Evolutionary conservation across 2,113 vertebrate species (phyloP), one percentile per base, ranked within the genome.

Genomic region (Charina bottae): DNA sequence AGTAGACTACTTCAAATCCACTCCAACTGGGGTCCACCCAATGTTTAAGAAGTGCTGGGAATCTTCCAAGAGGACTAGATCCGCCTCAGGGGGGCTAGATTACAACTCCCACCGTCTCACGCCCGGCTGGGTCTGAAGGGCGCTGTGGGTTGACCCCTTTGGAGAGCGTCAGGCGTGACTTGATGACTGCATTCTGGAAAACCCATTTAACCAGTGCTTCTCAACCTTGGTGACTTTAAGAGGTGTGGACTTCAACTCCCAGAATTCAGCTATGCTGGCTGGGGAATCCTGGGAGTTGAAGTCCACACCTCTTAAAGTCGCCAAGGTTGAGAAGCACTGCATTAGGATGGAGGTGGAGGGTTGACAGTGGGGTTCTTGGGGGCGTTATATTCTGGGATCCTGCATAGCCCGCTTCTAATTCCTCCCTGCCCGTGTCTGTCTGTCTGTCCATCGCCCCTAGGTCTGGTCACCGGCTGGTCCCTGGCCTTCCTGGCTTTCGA

Each of bases 401-500:
- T 26, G 24, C 2, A 0, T 0, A 9, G 8, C 0, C 1, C 37
- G 55, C 53, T 23, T 26, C 1, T 1, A 46, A 58, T 55, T 1
- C 83, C 8, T 24, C 60, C 2, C 11, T 19, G 15, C 3, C 12
- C 0, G 1, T 17, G 13, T 42, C 89, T 46, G 37, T 49, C 60
- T 23, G 1, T 33, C 26, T 0, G 3, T 26, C 54, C 0, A 1
- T n/a, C 42, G 7, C 11, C 87, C 72, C 58, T 90, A 98, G 97
- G 98, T 90, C 87, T 98, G 88, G 98, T 98, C 93, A 98, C 97
- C 0, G 94, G 97, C 54, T 98, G 98, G 98, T 99, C 98, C 11
- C 91, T 98, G 95, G 98, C 98, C 1, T 98, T 98, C 94, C 95
- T 99, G 83, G 98, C 98, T 2, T 97, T 98, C 0, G 98, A 98